Base-by-base conservation (phyloP, 23 tunicate genomes). In the Halocynthia roretzi region DNA sequence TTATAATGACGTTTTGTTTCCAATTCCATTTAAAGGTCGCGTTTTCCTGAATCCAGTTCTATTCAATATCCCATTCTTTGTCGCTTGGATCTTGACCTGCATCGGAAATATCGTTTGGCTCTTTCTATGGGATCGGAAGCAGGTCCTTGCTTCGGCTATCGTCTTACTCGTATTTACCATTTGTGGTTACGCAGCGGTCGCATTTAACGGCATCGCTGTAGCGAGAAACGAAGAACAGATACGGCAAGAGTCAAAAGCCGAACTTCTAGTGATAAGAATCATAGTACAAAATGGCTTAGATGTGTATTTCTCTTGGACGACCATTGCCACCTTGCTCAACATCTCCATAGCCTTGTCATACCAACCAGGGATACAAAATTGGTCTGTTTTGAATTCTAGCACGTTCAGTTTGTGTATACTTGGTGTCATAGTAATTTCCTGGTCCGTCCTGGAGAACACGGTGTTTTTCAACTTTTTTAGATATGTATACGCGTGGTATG, bases 401-500 rank as follows among this genome's bases (percentile, higher is more conserved):
- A 74, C 78, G 8, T 17, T 74, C 8, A 21, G 64, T 54, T 48
- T 74, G 62, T 22, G 31, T 15, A 54, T 74, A 54, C 78, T 74
- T 15, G 78, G 78, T 53, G 56, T 74, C 9, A n/a, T 74, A 8
- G 78, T 74, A 54, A 50, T 74, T n/a, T 15, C 22, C 14, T 74
- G 78, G 78, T 74, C 78, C 31, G 49, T 74, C 21, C 5, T 52
- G n/a, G 78, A 74, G 63, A 74, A 74, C 40, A 74, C 62, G 17
- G 78, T 74, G 56, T 54, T 54, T 20, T 74, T 53, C 22, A 31
- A 54, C 10, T 74, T 54, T 56, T 74, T 74, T 56, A 53, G 56
- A 54, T 74, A 74, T 50, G 78, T 74, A 19, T 74, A 74, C 56
- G 78, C 78, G 18, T 74, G 78, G 78, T 74, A 74, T 54, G 78